Evolutionary conservation across 1,140 invertebrate species (phyloP), one percentile per base, ranked within the genome.

Genomic region (Teleogryllus occipitalis): DNA sequence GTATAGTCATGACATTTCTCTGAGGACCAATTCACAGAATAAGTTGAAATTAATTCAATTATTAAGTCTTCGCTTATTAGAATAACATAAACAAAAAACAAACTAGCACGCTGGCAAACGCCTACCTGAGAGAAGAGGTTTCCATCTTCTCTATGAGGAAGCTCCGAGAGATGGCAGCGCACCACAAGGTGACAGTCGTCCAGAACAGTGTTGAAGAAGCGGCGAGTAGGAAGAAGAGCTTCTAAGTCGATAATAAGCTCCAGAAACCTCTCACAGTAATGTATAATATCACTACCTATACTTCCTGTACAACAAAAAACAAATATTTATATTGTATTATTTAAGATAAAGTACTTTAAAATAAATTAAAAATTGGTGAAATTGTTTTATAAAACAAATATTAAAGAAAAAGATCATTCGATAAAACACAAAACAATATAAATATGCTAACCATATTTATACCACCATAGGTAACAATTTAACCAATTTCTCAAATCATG

Each of bases 181-280:
- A 98, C 96, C 18, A 99, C 93, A 6, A 99, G 86, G 86, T 99
- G 97, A 82, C 93, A 93, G 86, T 98, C 96, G 87, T 99, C 97
- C 84, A 99, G 89, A 0, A 99, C 91, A 0, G 94, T 95, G 87
- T 99, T 98, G 85, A 99, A 98, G 87, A 99, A 99, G 76, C 98
- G 89, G 77, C 98, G 89, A 0, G 98, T 99, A 1, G 97, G 96
- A 81, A 99, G 87, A 78, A 98, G 88, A 27, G 97, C 96, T 85
- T 99, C 97, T 77, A 99, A 88, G 85, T 99, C 98, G 81, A 99
- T 98, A 85, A 99, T 90, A 49, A 99, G 87, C 87, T 99, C 97
- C 49, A 99, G 85, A 87, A 99, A 99, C 80, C 97, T 90, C 88
- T 99, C 98, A 86, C 96, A 98, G 86, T 98, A 99, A 80, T 90